phyloP scores from a whole-genome alignment of 1,140 invertebrate species.

The Pseudoatta argentina region DNA sequence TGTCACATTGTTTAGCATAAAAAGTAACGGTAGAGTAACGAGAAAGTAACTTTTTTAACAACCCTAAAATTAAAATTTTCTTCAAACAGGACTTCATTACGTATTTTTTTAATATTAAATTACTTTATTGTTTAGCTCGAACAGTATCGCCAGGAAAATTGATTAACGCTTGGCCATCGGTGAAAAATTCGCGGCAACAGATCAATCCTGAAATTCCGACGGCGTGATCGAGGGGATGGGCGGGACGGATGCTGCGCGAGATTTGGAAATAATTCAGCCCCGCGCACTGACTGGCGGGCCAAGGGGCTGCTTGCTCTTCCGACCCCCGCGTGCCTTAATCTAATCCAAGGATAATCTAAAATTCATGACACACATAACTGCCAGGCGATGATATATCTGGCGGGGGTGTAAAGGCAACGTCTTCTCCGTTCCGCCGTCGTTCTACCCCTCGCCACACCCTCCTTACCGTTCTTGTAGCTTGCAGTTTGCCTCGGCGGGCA shows the following conservation, averaged over 20 bases:
- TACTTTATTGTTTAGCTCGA: not conserved
- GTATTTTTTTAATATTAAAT: not conserved
- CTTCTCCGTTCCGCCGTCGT: constrained; percentile 57
- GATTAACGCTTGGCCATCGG: not conserved
- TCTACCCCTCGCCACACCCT: not conserved
- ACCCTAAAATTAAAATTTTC: not conserved
- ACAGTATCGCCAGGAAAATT: not conserved
- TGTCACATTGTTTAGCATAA: no score
- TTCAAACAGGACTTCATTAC: not conserved
- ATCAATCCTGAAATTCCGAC: constrained; percentile 58
- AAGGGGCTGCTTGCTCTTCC: constrained; percentile 71
- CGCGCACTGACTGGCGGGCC: constrained; percentile 69
- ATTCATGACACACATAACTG: constrained; percentile 86
- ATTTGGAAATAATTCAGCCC: constrained; percentile 61
- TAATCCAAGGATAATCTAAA: constrained; percentile 85
- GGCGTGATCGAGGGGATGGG: not conserved
- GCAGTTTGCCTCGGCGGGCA: not conserved
- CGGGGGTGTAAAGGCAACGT: constrained; percentile 78
- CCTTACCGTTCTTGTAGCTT: constrained; percentile 21
- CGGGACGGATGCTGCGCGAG: constrained; percentile 40
- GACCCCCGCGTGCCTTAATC: constrained; percentile 81
- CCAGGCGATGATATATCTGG: constrained; percentile 86
- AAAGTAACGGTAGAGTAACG: no score
- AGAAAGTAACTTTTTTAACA: no score
- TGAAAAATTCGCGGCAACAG: constrained; percentile 49